phyloP scores from a whole-genome alignment of 1,140 invertebrate genomes.

The Drosophila arizonae region DNA sequence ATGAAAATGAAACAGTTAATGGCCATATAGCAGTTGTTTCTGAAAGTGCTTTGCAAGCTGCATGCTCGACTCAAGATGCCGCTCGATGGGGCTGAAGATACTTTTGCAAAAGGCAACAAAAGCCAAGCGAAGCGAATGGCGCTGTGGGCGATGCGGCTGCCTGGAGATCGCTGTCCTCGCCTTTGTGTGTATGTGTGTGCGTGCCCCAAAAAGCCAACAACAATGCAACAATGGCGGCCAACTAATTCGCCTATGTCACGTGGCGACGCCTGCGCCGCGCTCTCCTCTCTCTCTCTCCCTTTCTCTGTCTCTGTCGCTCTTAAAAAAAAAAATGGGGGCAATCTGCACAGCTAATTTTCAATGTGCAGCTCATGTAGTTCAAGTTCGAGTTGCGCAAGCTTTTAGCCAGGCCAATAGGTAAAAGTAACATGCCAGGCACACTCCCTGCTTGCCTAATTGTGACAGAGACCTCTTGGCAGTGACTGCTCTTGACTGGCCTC shows the following conservation, averaged over 20 bases:
- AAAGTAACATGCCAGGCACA: slow-evolving; percentile 29
- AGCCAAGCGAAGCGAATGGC: slow-evolving; percentile 47
- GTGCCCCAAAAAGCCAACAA: slow-evolving; percentile 55
- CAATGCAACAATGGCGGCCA: slow-evolving; percentile 58
- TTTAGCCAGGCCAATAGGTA: slow-evolving; percentile 42
- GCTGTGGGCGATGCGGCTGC: slow-evolving; percentile 71
- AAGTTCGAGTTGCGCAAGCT: slow-evolving; percentile 70
- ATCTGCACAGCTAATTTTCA: slow-evolving; percentile 64
- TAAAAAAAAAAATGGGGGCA: slow-evolving; percentile 59
- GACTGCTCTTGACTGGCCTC: slow-evolving; percentile 44
- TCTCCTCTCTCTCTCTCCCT: neutral
- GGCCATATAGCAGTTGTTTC: neutral
- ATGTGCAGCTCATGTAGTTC: slow-evolving; percentile 74
- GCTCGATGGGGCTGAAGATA: slow-evolving; percentile 26
- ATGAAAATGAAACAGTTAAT: slow-evolving; percentile 7
- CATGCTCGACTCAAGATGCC: slow-evolving; percentile 39
- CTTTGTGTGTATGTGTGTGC: slow-evolving; percentile 1
- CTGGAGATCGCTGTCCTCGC: slow-evolving; percentile 58
- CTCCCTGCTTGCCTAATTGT: slow-evolving; percentile 5
- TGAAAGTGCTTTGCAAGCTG: slow-evolving; percentile 21
- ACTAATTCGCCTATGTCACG: slow-evolving; percentile 70
- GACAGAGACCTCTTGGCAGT: slow-evolving; percentile 23
- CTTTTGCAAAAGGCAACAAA: slow-evolving; percentile 50
- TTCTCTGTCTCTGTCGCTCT: no score
- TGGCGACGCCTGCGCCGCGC: slow-evolving; percentile 59